Evolutionary conservation across 2,113 vertebrate species (phyloP).

Genomic region (Erythrocercus mccallii): DNA sequence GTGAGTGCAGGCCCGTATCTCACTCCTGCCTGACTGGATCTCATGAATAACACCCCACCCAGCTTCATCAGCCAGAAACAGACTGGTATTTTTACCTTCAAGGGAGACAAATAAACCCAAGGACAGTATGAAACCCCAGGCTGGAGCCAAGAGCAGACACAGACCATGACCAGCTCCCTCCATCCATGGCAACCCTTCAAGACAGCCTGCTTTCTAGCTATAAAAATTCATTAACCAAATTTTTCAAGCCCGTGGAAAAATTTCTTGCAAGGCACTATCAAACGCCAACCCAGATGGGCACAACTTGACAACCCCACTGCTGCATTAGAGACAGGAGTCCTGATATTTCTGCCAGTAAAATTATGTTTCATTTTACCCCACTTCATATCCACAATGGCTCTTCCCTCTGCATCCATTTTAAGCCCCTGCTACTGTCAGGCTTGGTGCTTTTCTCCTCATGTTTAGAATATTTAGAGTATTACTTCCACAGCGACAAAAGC

Average conservation of each 20-base stretch:
- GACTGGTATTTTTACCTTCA: background rate
- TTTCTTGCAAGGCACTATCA: background rate
- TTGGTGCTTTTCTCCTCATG: background rate
- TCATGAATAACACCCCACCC: background rate
- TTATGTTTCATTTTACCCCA: background rate
- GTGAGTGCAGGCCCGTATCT: background rate
- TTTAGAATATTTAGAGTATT: background rate
- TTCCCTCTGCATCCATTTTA: background rate
- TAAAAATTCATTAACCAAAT: background rate
- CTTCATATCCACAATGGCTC: background rate
- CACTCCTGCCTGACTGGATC: background rate
- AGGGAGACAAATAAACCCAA: background rate
- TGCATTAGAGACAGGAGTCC: background rate
- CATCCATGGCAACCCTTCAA: background rate
- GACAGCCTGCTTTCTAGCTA: background rate
- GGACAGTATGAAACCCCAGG: background rate
- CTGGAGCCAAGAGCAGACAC: background rate
- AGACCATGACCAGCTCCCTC: background rate
- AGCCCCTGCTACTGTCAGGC: background rate
- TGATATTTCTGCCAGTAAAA: background rate
- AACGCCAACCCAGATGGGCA: background rate
- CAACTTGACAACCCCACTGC: background rate
- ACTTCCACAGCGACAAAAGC: background rate
- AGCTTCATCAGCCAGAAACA: background rate
- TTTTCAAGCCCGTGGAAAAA: background rate